These are phyloP conservation scores for Chionodraco myersi DNA, from an alignment of 2,113 vertebrate species.

Conservation along the genomic window DNA sequence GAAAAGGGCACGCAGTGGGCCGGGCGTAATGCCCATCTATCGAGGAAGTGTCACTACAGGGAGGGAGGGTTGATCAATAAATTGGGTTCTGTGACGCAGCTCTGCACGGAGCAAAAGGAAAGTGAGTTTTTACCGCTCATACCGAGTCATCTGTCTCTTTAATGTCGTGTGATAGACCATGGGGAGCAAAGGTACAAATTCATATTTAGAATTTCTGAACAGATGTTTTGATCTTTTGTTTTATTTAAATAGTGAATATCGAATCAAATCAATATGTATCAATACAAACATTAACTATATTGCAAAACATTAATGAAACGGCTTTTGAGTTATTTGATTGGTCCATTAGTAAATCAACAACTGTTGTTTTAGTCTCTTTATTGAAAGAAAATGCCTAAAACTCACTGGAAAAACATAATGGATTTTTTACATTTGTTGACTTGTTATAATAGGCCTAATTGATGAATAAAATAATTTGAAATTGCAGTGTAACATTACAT, in stretches of 20 bases:
- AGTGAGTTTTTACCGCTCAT: not conserved
- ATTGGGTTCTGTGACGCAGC: conserved; percentile 4
- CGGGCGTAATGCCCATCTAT: conserved; percentile 38
- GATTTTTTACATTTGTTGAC: not conserved
- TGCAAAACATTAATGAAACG: too few species aligned
- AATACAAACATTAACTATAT: too few species aligned
- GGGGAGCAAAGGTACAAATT: too few species aligned
- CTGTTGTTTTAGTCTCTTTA: not conserved
- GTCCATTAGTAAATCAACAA: not conserved
- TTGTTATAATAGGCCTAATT: not conserved
- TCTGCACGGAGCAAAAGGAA: not conserved
- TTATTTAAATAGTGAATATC: too few species aligned
- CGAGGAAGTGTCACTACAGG: conserved; percentile 20
- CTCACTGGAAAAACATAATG: too few species aligned
- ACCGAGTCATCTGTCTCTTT: not conserved
- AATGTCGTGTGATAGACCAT: not conserved
- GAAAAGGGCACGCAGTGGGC: conserved; percentile 69
- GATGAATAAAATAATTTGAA: too few species aligned
- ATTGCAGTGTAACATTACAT: not conserved
- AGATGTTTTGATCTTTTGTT: too few species aligned
- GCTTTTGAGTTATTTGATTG: not conserved
- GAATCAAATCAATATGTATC: too few species aligned
- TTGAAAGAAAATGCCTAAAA: too few species aligned
- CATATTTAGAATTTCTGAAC: too few species aligned
- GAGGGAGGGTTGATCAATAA: conserved; percentile 56